Evolutionary conservation across 2,888 invertebrate species (phyloP).

Genomic region (Sympetrum striolatum): DNA sequence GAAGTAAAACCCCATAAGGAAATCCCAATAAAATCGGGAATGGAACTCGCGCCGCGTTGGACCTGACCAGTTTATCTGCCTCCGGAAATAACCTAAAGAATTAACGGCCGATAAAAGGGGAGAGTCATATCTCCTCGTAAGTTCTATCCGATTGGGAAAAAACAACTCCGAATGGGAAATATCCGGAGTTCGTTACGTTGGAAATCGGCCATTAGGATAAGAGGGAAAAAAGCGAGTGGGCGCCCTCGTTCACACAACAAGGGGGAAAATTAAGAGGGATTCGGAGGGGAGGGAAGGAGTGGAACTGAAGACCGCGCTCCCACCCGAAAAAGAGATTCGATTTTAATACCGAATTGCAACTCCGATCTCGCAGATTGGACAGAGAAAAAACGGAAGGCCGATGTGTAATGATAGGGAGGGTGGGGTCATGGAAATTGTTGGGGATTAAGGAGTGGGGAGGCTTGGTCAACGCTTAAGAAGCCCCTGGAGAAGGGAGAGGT

Average conservation of each 20-base stretch:
- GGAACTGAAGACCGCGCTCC: not conserved
- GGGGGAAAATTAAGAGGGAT: not conserved
- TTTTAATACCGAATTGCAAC: slow-evolving; percentile 22
- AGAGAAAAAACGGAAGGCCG: not conserved
- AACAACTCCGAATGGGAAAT: slow-evolving; percentile 19
- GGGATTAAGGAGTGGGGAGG: not conserved
- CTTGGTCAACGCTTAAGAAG: not conserved
- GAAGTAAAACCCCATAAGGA: too few relatives aligned
- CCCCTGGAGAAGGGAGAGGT: not conserved
- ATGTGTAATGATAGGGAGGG: not conserved
- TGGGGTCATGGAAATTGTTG: not conserved
- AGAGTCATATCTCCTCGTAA: not conserved
- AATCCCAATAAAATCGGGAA: too few relatives aligned
- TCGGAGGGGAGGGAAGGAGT: not conserved
- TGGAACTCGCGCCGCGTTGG: too few relatives aligned
- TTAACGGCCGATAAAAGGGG: not conserved
- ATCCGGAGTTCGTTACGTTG: slow-evolving; percentile 38
- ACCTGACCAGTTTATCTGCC: too few relatives aligned
- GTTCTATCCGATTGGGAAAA: not conserved
- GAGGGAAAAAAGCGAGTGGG: not conserved
- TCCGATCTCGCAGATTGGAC: slow-evolving; percentile 9
- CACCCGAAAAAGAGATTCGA: not conserved
- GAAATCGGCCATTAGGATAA: slow-evolving; percentile 32
- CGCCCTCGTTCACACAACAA: not conserved
- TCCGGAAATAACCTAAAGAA: not conserved